Conservation (phyloP, 2,113 vertebrate species). For the Anolis sagrei region DNA sequence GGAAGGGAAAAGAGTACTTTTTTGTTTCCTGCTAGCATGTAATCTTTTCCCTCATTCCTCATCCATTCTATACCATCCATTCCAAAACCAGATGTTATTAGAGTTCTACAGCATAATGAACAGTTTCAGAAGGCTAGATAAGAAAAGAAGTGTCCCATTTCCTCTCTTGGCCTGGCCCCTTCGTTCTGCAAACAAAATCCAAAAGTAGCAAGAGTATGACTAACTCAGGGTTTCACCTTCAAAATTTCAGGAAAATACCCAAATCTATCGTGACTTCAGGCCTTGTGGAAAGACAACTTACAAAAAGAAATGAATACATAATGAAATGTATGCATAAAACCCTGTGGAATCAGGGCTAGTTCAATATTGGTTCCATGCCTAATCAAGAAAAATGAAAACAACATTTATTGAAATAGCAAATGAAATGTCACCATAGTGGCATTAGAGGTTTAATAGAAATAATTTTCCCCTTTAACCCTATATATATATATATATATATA, state of each 20-base stretch:
- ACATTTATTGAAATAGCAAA: constrained; percentile 29
- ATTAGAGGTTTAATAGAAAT: constrained; percentile 4
- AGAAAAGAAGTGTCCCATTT: background rate
- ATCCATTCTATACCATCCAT: too few relatives aligned
- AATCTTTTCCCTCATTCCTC: too few relatives aligned
- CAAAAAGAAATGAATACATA: background rate
- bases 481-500: background rate
- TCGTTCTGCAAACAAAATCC: background rate
- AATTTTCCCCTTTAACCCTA: constrained; percentile 18
- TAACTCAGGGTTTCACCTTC: background rate
- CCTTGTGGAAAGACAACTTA: background rate
- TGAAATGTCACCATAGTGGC: constrained; percentile 6
- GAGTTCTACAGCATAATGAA: background rate
- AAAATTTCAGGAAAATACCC: background rate
- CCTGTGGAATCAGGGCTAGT: constrained; percentile 30
- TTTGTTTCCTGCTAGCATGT: too few relatives aligned
- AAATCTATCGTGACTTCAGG: background rate
- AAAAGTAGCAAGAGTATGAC: background rate
- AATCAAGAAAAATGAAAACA: constrained; percentile 22
- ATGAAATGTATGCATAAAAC: constrained; percentile 6
- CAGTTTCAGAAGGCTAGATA: background rate
- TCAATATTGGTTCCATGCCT: constrained; percentile 36
- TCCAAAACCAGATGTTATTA: too few relatives aligned
- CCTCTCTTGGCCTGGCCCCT: background rate
- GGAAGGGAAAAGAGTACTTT: background rate